These are phyloP conservation scores for Talpa occidentalis DNA, from an alignment of 2,113 vertebrate species.

Conservation along the genomic window DNA sequence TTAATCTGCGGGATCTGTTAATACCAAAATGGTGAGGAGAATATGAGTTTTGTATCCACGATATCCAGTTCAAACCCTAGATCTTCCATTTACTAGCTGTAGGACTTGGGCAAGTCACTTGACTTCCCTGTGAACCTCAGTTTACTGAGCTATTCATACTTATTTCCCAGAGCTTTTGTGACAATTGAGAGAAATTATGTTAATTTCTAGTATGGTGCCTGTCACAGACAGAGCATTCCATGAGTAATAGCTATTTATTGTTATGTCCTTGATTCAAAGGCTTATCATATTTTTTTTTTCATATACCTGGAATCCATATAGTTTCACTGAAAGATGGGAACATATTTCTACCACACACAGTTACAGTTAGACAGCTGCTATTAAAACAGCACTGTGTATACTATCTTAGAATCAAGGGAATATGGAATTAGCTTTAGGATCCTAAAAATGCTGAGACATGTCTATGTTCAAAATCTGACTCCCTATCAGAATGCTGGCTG, in stretches of 20 bases:
- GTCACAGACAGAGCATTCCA: neutral
- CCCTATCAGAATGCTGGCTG: neutral
- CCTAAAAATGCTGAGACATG: neutral
- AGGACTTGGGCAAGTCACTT: neutral
- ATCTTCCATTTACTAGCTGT: neutral
- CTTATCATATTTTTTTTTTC: conserved; percentile 46
- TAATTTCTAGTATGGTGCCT: neutral
- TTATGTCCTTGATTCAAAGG: conserved; percentile 44
- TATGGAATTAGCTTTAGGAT: neutral
- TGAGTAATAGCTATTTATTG: neutral
- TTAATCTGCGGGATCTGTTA: neutral
- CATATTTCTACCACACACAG: neutral
- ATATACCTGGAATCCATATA: conserved; percentile 22
- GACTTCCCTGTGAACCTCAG: neutral
- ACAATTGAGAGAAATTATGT: conserved; percentile 20
- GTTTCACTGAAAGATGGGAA: neutral
- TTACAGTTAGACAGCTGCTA: neutral
- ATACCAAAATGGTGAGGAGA: neutral
- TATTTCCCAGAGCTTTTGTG: neutral
- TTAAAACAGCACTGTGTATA: neutral
- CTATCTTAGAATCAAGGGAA: conserved; percentile 27
- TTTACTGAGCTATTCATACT: neutral
- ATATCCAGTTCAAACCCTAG: neutral
- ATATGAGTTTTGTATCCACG: neutral
- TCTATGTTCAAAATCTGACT: neutral